phyloP scores from a whole-genome alignment of 2,113 vertebrate species.

The Tor tambroides region DNA sequence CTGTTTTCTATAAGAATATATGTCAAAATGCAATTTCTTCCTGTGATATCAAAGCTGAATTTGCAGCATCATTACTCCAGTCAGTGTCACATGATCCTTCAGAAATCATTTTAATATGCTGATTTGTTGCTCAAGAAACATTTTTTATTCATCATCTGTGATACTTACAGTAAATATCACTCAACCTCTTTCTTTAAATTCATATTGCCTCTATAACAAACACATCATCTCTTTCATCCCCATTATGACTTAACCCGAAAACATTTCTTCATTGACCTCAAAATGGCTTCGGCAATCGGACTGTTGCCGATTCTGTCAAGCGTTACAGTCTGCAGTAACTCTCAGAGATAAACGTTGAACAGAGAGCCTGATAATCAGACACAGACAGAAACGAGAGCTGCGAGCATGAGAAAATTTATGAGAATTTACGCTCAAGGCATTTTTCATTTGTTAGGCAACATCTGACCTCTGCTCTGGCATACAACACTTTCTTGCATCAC shows the following conservation, averaged over 20 bases:
- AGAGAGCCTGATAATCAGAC: slow-evolving; percentile 6
- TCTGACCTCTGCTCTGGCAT: slow-evolving; percentile 24
- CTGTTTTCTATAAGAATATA: not conserved
- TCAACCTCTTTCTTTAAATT: not conserved
- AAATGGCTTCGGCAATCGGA: not conserved
- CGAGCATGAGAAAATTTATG: not conserved
- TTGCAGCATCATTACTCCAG: not conserved
- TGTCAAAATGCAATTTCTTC: not conserved
- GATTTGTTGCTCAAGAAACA: not conserved
- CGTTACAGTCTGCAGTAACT: not conserved
- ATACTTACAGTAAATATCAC: not conserved
- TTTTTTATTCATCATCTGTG: not conserved
- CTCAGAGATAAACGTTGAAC: not conserved
- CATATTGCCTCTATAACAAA: not conserved
- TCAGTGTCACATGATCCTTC: not conserved
- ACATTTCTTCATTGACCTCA: not conserved
- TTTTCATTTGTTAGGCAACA: slow-evolving; percentile 41
- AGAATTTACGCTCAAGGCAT: slow-evolving; percentile 11
- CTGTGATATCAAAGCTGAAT: not conserved
- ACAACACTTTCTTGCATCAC: slow-evolving; percentile 28
- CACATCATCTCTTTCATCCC: not conserved
- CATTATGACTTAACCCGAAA: not conserved
- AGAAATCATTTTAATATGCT: not conserved
- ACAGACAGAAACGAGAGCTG: slow-evolving; percentile 36
- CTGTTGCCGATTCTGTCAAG: not conserved